Base-by-base conservation (phyloP, 2,797 vertebrate genomes). In the Lithobates pipiens region DNA sequence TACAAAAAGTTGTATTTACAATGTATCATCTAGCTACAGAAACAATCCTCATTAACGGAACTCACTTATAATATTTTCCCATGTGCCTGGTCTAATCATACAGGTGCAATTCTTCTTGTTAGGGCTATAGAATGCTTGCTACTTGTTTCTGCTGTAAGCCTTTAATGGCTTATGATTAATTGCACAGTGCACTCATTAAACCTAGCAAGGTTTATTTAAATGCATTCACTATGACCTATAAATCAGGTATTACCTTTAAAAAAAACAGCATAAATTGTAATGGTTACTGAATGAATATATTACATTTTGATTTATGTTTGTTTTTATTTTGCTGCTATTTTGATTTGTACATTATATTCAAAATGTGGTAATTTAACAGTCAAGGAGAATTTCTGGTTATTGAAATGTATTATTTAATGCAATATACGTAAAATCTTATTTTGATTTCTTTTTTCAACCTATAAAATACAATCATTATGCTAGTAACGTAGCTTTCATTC, bases 91-190 rank as follows among this genome's bases (percentile, higher is more conserved):
- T 57, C 25, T 18, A 25, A 69, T 74, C 87, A 85, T 88, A 89
- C 65, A 87, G 44, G 29, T 86, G 82, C 21, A 36, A 15, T 69
- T 89, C 86, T 8, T 89, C 32, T 70, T 18, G 80, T 54, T 69
- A 76, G 70, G 34, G 23, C 44, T 69, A 10, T 10, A 76, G 42
- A 86, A 65, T 72, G 1, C n/a, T 77, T 90, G 50, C 3, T 85
- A 36, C 88, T 91, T 91, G 91, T 92, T 90, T 87, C 2, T 84
- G 36, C 34, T 90, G 29, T 90, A 92, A 92, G 91, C 71, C 81
- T 90, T 90, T 91, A 91, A 89, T 88, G 72, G 63, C 27, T 89
- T 82, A 87, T 89, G 88, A 90, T 89, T 91, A 92, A 92, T 89
- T 83, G 54, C 86, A 84, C 10, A 87, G 39, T 73, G 76, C 87